A percentile compares a stretch with the other conserved stretches of the same genome.
Evolutionary conservation across 2,113 vertebrate species (phyloP).

Genomic region (Aramus guarauna): DNA sequence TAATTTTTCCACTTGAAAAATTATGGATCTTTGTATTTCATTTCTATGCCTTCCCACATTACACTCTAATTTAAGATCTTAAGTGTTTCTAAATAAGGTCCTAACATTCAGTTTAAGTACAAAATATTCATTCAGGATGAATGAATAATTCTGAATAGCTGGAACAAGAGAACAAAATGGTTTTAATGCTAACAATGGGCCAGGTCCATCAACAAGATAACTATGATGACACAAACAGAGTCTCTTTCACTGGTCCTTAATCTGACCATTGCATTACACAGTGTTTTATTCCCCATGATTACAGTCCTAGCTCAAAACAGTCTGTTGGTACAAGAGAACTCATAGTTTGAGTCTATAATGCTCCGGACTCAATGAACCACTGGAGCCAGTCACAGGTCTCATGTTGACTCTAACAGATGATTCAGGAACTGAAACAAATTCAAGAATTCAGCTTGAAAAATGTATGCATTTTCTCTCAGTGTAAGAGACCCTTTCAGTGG

Average conservation of each 20-base stretch:
- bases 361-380: neutral
- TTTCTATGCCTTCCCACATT: neutral
- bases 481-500: neutral
- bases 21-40: neutral
- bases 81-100: slow-evolving; percentile 11
- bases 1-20: slow-evolving; percentile 21
- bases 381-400: neutral
- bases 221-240: neutral
- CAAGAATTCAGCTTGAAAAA: neutral
- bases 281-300: neutral
- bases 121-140: slow-evolving; percentile 22
- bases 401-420: neutral
- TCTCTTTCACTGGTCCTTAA: neutral
- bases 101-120: neutral
- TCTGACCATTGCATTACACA: neutral
- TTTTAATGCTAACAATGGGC: neutral
- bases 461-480: neutral
- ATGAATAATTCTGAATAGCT: slow-evolving; percentile 8
- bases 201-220: neutral
- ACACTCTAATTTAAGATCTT: neutral
- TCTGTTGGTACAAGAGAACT: neutral
- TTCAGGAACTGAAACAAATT: neutral
- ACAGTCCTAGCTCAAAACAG: neutral
- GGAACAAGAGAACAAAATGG: neutral
- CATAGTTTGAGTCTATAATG: neutral